Percentiles rank a stretch among this genome's conserved stretches.
phyloP scores from a whole-genome alignment of 2,797 vertebrate species.

The Coilia nasus region DNA sequence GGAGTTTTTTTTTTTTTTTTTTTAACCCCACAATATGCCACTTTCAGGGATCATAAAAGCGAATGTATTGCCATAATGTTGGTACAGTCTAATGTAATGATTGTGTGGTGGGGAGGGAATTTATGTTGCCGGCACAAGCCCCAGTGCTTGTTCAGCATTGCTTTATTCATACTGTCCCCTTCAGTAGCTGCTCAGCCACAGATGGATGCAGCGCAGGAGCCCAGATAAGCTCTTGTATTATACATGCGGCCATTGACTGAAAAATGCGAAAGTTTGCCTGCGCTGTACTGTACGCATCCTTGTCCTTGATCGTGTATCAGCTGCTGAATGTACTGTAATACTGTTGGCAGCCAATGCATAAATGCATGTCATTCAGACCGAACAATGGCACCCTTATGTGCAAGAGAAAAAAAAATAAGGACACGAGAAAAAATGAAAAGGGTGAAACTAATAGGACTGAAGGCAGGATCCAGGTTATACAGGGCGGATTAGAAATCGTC shows the following conservation, averaged over 20 bases:
- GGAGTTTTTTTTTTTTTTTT: neutral
- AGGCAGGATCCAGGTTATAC: constrained; percentile 63
- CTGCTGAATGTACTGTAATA: constrained; percentile 12
- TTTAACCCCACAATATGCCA: neutral
- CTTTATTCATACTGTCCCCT: neutral
- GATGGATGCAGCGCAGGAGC: neutral
- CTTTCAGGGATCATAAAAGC: constrained; percentile 48
- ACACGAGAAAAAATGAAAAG: constrained; percentile 25
- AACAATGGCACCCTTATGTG: constrained; percentile 14
- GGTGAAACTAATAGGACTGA: constrained; percentile 16
- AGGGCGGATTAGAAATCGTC: constrained; percentile 78
- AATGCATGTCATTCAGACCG: constrained; percentile 14
- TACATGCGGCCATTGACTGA: constrained; percentile 22
- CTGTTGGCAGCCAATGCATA: neutral
- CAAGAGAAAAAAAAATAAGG: neutral
- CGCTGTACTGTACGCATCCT: neutral
- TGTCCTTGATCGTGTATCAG: constrained; percentile 18
- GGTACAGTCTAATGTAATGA: constrained; percentile 57
- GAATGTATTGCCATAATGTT: constrained; percentile 59
- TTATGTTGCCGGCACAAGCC: constrained; percentile 11
- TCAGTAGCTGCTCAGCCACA: neutral
- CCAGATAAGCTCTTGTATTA: constrained; percentile 20
- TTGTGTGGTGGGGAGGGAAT: constrained; percentile 54
- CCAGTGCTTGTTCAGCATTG: neutral
- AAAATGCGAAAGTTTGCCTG: neutral